Conservation (phyloP, 2,797 vertebrate genomes). For the Gallinago solitaria region DNA sequence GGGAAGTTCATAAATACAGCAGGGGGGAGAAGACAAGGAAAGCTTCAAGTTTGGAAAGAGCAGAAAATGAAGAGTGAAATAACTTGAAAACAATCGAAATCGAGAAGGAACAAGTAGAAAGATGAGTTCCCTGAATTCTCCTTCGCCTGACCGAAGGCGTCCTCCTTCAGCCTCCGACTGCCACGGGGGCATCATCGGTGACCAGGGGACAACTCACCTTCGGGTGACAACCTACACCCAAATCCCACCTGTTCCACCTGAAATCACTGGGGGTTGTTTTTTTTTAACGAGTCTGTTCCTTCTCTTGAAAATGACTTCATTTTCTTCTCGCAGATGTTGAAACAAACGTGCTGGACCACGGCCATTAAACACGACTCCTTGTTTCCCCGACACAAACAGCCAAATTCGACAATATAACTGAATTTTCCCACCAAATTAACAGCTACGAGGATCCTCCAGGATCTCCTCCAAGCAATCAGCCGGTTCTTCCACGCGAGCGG, state of each 20-base stretch:
- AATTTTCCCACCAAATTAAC: background rate
- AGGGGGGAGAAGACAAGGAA: background rate
- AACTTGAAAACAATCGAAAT: background rate
- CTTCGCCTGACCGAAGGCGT: background rate
- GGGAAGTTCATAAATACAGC: background rate
- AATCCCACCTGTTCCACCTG: accelerated
- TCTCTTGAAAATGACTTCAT: background rate
- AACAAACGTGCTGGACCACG: background rate
- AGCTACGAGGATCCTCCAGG: background rate
- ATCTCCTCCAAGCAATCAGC: background rate
- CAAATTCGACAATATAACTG: background rate
- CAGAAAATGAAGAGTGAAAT: accelerated
- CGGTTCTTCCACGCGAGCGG: background rate
- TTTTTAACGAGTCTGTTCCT: background rate
- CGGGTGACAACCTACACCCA: background rate
- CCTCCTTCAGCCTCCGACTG: background rate
- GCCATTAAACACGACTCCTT: background rate
- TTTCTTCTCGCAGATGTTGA: background rate
- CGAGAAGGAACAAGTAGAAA: background rate
- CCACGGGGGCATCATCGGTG: accelerated
- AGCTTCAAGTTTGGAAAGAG: too few species aligned
- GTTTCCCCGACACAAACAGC: background rate
- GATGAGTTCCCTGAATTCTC: background rate
- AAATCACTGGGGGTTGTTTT: background rate
- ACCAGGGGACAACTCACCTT: too few species aligned